A percentile compares a stretch with the other conserved stretches of the same genome.
Conservation (phyloP, 2,113 vertebrate genomes). For the Alaudala cheleensis region DNA sequence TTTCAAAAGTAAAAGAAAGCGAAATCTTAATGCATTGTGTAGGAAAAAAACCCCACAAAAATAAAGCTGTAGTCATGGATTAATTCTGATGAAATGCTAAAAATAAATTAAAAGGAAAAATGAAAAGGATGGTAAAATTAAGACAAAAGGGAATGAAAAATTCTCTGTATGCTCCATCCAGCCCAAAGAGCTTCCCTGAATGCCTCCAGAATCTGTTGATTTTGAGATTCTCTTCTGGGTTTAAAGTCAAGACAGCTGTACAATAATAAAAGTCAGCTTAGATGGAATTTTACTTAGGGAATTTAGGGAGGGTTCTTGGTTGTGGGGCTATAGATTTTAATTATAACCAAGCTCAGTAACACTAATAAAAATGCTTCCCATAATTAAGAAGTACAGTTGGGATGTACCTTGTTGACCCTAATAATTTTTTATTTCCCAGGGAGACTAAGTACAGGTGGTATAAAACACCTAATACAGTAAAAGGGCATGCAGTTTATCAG, state of each 20-base stretch:
- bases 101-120: neutral
- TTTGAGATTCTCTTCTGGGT: neutral
- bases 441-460: neutral
- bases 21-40: neutral
- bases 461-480: neutral
- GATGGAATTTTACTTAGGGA: neutral
- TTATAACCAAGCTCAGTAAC: neutral
- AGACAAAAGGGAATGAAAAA: neutral
- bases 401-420: neutral
- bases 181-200: neutral
- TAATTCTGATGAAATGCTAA: neutral
- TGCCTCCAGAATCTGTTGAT: neutral
- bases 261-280: neutral
- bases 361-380: neutral
- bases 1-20: neutral
- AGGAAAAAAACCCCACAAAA: neutral
- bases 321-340: neutral
- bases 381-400: neutral
- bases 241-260: neutral
- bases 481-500: neutral
- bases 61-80: neutral
- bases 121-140: neutral
- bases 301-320: neutral
- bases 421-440: neutral
- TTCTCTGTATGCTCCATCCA: neutral